Percentiles rank a stretch among this genome's conserved stretches.
Evolutionary conservation across 2,797 vertebrate species (phyloP).

Genomic region (Gila robusta): DNA sequence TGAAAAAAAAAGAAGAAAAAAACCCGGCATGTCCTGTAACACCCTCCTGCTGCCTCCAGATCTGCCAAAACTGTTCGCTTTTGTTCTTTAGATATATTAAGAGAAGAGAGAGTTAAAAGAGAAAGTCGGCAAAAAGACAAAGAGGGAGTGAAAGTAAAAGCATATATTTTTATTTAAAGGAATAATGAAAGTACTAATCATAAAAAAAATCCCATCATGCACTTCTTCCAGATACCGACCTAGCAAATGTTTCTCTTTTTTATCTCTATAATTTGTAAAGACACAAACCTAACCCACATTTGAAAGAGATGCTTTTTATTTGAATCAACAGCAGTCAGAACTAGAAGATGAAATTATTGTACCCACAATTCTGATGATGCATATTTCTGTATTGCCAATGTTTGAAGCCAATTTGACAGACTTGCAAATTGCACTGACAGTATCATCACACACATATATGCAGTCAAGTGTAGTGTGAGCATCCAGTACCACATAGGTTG

Average conservation of each 20-base stretch:
- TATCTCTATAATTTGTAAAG: slow-evolving; percentile 14
- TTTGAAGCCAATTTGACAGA: slow-evolving; percentile 20
- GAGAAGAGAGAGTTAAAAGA: slow-evolving; percentile 42
- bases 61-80: slow-evolving; percentile 51
- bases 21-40: slow-evolving; percentile 58
- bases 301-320: slow-evolving; percentile 28
- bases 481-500: not conserved
- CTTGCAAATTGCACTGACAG: slow-evolving; percentile 28
- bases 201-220: slow-evolving; percentile 1
- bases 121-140: not conserved
- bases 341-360: slow-evolving; percentile 21
- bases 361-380: slow-evolving; percentile 16
- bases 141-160: not conserved
- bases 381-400: not conserved
- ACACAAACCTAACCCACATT: slow-evolving; percentile 19
- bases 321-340: not conserved
- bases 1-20: slow-evolving; percentile 46
- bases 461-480: slow-evolving; percentile 25
- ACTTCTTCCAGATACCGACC: not conserved
- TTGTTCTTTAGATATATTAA: slow-evolving; percentile 48
- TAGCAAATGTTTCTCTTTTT: not conserved
- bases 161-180: slow-evolving; percentile 4
- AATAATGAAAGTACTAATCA: not conserved
- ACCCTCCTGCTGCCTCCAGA: slow-evolving; percentile 62
- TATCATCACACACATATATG: slow-evolving; percentile 21